These are phyloP conservation scores for Hemibates koningsi DNA, from an alignment of 2,113 vertebrate species.

Conservation along the genomic window DNA sequence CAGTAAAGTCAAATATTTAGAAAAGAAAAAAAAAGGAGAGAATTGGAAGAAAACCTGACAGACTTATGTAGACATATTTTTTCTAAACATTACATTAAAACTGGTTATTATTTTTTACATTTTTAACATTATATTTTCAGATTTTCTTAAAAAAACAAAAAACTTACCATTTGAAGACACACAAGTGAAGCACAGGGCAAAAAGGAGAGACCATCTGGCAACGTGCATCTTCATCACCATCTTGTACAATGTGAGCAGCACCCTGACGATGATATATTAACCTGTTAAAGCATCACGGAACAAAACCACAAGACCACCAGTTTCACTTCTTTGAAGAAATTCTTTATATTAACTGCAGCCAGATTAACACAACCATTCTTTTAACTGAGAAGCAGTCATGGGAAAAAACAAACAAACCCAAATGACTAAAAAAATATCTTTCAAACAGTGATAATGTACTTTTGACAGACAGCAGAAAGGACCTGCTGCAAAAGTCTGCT, in stretches of 20 bases:
- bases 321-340: neutral
- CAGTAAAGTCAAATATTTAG: neutral
- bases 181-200: neutral
- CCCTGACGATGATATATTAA: neutral
- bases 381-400: neutral
- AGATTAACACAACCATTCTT: neutral
- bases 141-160: neutral
- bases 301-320: slow-evolving; percentile 42
- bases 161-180: slow-evolving; percentile 39
- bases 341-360: neutral
- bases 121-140: neutral
- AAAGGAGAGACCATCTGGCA: neutral
- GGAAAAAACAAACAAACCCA: neutral
- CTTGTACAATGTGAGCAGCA: neutral
- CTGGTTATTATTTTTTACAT: neutral
- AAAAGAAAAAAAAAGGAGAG: neutral
- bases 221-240: neutral
- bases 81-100: neutral
- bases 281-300: neutral
- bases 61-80: neutral
- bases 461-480: neutral
- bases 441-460: neutral
- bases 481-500: neutral
- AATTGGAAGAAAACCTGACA: neutral
- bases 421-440: neutral